Evolutionary conservation across 2,888 invertebrate species (phyloP).

Genomic region (Ophion ellenae): DNA sequence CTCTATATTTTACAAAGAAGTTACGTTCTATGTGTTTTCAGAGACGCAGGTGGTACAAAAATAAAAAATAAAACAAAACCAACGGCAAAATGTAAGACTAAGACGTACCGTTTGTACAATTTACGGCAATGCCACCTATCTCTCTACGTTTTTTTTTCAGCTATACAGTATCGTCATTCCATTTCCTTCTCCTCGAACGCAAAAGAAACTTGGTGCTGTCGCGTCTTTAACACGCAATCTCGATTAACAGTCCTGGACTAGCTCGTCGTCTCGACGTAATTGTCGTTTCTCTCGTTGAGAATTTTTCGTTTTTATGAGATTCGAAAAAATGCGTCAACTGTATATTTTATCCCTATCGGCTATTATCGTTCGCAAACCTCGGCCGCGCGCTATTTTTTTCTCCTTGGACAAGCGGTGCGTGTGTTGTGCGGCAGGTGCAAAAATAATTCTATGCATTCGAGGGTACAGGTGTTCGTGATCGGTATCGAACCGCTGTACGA

Average conservation of each 20-base stretch:
- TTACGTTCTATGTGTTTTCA: constrained; percentile 63
- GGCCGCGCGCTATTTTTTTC: not conserved
- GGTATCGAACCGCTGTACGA: not conserved
- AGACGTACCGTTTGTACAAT: constrained; percentile 30
- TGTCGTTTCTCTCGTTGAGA: constrained; percentile 8
- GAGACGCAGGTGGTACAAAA: not conserved
- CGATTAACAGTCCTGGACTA: constrained; percentile 34
- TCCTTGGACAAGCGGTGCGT: constrained; percentile 65
- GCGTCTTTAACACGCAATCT: constrained; percentile 8
- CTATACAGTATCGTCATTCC: not conserved
- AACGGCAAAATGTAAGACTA: constrained; percentile 20
- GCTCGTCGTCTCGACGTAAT: constrained; percentile 20
- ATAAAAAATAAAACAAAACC: not conserved
- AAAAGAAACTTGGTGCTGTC: constrained; percentile 9
- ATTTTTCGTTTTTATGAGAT: not conserved
- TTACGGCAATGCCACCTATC: constrained; percentile 1
- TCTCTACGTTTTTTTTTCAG: not conserved
- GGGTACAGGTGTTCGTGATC: not conserved
- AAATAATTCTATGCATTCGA: constrained; percentile 38
- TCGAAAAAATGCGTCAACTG: not conserved
- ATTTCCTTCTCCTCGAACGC: not conserved
- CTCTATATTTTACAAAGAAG: constrained; percentile 75
- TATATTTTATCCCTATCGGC: not conserved
- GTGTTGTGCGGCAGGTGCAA: constrained; percentile 56
- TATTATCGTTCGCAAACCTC: not conserved